Conservation (phyloP, 2,888 invertebrate species). For the Eupithecia insigniata region DNA sequence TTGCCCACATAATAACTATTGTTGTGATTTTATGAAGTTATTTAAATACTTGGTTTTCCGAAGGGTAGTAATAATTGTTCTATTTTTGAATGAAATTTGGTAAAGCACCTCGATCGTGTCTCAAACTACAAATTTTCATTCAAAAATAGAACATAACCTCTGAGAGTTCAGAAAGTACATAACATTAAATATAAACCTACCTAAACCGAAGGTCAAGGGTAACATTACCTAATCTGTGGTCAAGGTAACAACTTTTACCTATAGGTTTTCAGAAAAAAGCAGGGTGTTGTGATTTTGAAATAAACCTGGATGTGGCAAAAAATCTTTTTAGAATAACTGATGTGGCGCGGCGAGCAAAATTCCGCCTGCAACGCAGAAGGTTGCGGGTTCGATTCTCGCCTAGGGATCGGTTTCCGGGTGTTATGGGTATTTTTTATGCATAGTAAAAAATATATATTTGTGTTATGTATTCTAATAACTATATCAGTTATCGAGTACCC, state of each 20-base stretch:
- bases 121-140: not conserved
- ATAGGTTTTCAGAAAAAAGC: not conserved
- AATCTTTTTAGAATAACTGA: not conserved
- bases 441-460: no score
- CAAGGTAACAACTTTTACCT: not conserved
- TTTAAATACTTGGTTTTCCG: not conserved
- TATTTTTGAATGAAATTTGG: not conserved
- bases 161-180: not conserved
- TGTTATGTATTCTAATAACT: no score
- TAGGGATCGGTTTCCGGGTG: no score
- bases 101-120: not conserved
- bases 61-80: not conserved
- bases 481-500: no score
- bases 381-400: no score
- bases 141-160: conserved; percentile 4
- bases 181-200: not conserved
- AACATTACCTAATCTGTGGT: no score
- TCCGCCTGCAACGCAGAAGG: no score
- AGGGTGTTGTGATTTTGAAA: not conserved
- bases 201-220: not conserved
- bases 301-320: not conserved
- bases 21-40: no score
- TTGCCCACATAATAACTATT: no score
- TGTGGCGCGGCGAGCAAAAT: no score
- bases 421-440: no score